These are phyloP conservation scores for Sciurus vulgaris DNA, from an alignment of 2,797 vertebrate species.

Conservation along the genomic window DNA sequence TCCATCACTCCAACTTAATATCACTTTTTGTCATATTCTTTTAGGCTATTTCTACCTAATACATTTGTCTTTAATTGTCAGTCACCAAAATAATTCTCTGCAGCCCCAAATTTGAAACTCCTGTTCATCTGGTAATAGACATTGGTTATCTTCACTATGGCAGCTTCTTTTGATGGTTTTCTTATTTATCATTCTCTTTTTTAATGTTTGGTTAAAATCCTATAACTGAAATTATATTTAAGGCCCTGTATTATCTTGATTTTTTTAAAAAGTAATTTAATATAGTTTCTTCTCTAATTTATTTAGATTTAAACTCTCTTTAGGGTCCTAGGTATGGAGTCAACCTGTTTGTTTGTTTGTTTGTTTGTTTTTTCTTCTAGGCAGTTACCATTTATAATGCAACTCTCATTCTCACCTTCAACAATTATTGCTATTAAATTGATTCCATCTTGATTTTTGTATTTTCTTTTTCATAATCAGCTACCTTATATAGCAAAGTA, in stretches of 20 bases:
- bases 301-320: conserved; percentile 33
- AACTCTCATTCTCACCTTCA: background rate
- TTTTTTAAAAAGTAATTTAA: conserved; percentile 48
- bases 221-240: background rate
- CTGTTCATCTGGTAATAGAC: background rate
- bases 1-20: no score
- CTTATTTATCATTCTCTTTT: background rate
- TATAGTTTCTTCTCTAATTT: background rate
- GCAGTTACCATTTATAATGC: background rate
- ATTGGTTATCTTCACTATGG: background rate
- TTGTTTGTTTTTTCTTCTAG: background rate
- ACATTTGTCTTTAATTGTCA: background rate
- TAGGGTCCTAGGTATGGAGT: background rate
- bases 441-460: background rate
- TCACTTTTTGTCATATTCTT: background rate
- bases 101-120: background rate
- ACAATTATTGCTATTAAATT: conserved; percentile 41
- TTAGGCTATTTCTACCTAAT: conserved; percentile 22
- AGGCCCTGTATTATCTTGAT: background rate
- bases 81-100: background rate
- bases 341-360: background rate
- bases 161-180: background rate
- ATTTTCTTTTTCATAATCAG: conserved; percentile 25
- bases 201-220: conserved; percentile 34
- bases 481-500: background rate